Percentiles rank a stretch among this genome's conserved stretches.
Evolutionary conservation across 2,888 invertebrate species (phyloP).

Genomic region (Iphiclides podalirius): DNA sequence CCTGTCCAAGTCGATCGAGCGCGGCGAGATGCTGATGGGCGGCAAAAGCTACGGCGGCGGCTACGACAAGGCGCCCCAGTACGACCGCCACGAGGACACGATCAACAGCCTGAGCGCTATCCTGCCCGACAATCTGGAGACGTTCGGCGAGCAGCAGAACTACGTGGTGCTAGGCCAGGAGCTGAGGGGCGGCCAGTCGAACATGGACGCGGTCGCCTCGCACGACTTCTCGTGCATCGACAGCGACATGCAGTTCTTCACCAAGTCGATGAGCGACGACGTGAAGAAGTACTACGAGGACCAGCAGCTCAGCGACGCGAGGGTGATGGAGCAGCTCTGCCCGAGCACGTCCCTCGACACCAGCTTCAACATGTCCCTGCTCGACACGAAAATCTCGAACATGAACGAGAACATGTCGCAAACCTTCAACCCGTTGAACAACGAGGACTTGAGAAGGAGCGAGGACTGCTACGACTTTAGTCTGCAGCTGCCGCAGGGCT

Average conservation of each 20-base stretch:
- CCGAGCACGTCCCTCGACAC: constrained; percentile 63
- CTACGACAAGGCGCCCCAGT: constrained; percentile 54
- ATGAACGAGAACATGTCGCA: constrained; percentile 55
- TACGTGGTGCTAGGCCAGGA: constrained; percentile 62
- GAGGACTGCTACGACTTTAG: constrained; percentile 70
- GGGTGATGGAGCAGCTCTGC: constrained; percentile 64
- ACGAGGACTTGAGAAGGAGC: constrained; percentile 60
- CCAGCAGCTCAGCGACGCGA: constrained; percentile 58
- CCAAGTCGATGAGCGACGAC: constrained; percentile 73
- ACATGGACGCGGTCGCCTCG: constrained; percentile 53
- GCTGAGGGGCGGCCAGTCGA: constrained; percentile 50
- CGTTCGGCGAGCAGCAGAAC: constrained; percentile 66
- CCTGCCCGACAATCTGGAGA: constrained; percentile 66
- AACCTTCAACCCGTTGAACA: constrained; percentile 55
- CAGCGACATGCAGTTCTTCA: constrained; percentile 72
- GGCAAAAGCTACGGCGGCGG: constrained; percentile 47
- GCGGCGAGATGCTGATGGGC: constrained; percentile 64
- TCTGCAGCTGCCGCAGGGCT: constrained; percentile 55
- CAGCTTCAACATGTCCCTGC: constrained; percentile 64
- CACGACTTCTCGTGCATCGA: constrained; percentile 71
- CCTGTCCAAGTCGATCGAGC: constrained; percentile 69
- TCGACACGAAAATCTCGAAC: constrained; percentile 59
- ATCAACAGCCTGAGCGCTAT: constrained; percentile 65
- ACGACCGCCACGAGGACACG: constrained; percentile 54
- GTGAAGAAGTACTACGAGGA: constrained; percentile 73